These are phyloP conservation scores for Pegoplata infirma DNA, from an alignment of 2,888 invertebrate genomes.

Conservation along the genomic window DNA sequence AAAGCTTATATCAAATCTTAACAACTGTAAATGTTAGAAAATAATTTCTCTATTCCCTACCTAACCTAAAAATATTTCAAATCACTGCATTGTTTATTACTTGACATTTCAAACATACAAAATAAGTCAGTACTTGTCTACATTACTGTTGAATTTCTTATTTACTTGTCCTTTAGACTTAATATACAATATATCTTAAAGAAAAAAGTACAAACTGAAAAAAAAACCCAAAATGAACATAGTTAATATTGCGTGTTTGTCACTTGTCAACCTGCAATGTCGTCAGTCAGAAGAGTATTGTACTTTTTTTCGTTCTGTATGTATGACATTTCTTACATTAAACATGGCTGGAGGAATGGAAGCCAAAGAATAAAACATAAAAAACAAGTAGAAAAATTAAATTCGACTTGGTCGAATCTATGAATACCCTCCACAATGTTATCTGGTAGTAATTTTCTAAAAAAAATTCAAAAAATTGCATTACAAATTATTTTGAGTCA, in stretches of 20 bases:
- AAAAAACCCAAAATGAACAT: slow-evolving; percentile 55
- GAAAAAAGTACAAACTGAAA: background rate
- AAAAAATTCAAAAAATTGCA: too few relatives aligned
- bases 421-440: too few relatives aligned
- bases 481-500: too few relatives aligned
- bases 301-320: background rate
- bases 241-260: slow-evolving; percentile 62
- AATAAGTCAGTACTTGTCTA: slow-evolving; percentile 59
- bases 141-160: slow-evolving; percentile 20
- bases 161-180: slow-evolving; percentile 54
- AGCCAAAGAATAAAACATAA: too few relatives aligned
- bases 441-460: too few relatives aligned
- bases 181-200: slow-evolving; percentile 31
- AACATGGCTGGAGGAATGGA: too few relatives aligned
- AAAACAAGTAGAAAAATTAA: too few relatives aligned
- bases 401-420: too few relatives aligned
- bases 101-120: slow-evolving; percentile 57
- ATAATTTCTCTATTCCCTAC: too few relatives aligned
- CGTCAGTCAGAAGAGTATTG: slow-evolving; percentile 47
- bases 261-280: slow-evolving; percentile 61
- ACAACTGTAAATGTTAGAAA: too few relatives aligned
- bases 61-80: background rate
- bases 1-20: too few relatives aligned
- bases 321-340: slow-evolving; percentile 36
- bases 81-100: background rate